Evolutionary conservation across 53 echinoderm and acorn worm genomes (phyloP), one percentile per base, ranked within the genome.

Genomic region (Temnopleurus reevesii): DNA sequence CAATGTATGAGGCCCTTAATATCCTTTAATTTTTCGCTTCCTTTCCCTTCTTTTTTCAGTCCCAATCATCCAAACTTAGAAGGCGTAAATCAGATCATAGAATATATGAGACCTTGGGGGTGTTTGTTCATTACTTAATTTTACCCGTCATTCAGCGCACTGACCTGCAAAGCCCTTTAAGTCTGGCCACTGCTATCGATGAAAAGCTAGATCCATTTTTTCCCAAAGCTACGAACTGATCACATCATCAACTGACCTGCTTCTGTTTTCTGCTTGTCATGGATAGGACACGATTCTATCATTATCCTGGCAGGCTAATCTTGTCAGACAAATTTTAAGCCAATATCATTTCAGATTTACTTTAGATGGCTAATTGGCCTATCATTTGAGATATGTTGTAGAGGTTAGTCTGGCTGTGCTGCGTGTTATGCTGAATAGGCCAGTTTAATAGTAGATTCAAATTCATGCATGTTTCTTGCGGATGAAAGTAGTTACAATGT

Each of bases 91-190:
- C 2, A 12, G 21, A 43, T n/a, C n/a, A n/a, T 71, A 19, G 71
- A 71, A 71, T 38, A 71, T 36, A 10, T 35, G 71, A 64, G 34
- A 41, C 71, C 71, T 71, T 71, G 41, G 41, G 71, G 71, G 41
- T 71, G 71, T 71, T 71, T 71, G 71, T 71, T 71, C 71, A 71
- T 71, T 71, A 71, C 71, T 71, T 71, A 38, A 71, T 79, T 79
- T 17, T 47, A 1, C 24, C 29, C 79, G 30, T 79, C 79, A 79
- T 46, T 79, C 51, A 79, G 46, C 79, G 18, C 15, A 79, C 46
- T 49, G 79, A 79, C 79, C 79, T 24, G 49, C 25, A 47, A 79
- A 15, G 17, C 79, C 49, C 79, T 47, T 7, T 29, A 7, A 29
- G 79, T 79, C 79, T 79, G 49, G 79, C 28, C 49, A 4, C 26